Conservation (phyloP, 2,888 invertebrate species). For the Himalopsyche tibetana region DNA sequence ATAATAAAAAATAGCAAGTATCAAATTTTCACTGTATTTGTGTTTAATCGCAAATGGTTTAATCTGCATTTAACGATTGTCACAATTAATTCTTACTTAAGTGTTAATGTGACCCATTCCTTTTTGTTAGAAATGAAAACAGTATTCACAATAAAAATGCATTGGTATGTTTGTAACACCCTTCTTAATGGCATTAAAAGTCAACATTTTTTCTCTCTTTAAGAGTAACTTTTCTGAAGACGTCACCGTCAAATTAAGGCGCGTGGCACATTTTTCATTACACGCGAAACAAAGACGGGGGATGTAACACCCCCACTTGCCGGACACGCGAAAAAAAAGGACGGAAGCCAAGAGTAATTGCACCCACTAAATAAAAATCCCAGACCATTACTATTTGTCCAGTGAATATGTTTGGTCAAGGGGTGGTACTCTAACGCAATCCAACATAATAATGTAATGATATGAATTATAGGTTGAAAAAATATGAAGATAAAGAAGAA, state of each 20-base stretch:
- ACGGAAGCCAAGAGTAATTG: conserved; percentile 13
- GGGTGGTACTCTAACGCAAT: background rate
- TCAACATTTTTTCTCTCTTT: conserved; percentile 11
- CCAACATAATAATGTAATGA: background rate
- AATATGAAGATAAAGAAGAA: background rate
- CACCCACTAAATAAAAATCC: conserved; percentile 14
- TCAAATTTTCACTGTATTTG: too few species aligned
- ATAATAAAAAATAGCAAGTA: too few species aligned
- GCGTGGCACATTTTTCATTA: conserved; percentile 15
- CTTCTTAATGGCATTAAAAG: conserved; percentile 14
- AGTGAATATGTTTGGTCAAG: background rate
- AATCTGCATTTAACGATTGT: too few species aligned
- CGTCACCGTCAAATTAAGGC: conserved; percentile 4
- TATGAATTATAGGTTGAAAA: background rate
- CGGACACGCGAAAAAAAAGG: background rate
- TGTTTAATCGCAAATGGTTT: too few species aligned
- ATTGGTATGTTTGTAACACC: background rate
- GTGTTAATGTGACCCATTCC: too few species aligned
- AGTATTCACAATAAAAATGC: too few species aligned
- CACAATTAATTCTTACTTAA: too few species aligned
- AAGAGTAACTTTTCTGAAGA: conserved; percentile 4
- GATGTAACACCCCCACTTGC: background rate
- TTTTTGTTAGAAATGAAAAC: too few species aligned
- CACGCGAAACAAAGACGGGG: background rate
- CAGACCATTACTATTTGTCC: background rate